Base-by-base conservation (phyloP, 1,140 invertebrate species). In the Monomorium pharaonis region DNA sequence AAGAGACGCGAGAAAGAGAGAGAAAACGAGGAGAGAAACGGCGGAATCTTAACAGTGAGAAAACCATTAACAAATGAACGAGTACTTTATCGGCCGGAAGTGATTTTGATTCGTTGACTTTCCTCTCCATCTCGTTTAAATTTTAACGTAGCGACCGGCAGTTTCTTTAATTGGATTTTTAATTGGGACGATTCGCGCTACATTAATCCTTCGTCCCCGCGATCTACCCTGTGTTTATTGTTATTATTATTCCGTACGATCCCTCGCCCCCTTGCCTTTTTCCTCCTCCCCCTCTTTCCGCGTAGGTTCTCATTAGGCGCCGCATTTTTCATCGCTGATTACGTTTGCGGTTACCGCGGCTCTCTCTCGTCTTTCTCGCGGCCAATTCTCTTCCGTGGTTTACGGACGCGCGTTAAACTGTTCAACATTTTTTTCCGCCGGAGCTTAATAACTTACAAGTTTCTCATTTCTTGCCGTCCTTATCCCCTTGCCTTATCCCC, bases 101-200 rank as follows among this genome's bases (percentile, higher is more conserved):
- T 94, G 93, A 95, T 95, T 94, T 94, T 94, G 93, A 95, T 95
- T 93, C 90, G 91, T 85, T 83, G 85, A 91, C 72, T 80, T 18
- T 85, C 92, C 91, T 88, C 84, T 89, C 90, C 91, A 78, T 77
- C 91, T 93, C 92, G 92, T 94, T 94, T 93, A 94, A 94, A 94
- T 94, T 91, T 84, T 91, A 93, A 92, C 91, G 87, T 86, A 86
- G 85, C 89, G 85, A 77, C 89, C 72, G 77, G 63, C 88, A 85
- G 86, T 90, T 92, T 91, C 93, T 94, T 95, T 95, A 95, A 95
- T 95, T 94, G 94, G 94, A 94, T 94, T 95, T 94, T 95, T 95
- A 95, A 95, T 95, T 95, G 93, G 92, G 84, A 88, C 92, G 93
- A 94, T 94, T 95, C 92, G 89, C 91, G 91, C 93, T 93, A 94